Evolutionary conservation across 2,797 vertebrate genomes (phyloP), one percentile per base, ranked within the genome.

Genomic region (Thunnus albacares): DNA sequence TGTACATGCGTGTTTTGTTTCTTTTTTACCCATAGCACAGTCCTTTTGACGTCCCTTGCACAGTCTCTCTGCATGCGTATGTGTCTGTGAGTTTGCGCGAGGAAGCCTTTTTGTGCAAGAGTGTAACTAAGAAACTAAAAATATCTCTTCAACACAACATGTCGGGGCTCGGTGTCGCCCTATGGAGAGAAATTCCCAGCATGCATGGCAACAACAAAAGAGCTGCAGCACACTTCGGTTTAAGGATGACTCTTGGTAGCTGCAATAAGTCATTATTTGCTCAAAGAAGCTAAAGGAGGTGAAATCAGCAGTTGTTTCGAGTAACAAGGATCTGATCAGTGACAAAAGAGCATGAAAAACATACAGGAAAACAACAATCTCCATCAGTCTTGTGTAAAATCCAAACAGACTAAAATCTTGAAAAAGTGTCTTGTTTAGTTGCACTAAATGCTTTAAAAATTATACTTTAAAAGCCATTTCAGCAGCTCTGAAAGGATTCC

Each of bases 141-240:
- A 89, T 81, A 90, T 80, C 86, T 82, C 86, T 71, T 71, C 75
- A 63, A 72, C 83, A 47, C 80, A 88, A 89, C 81, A 85, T 77
- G 68, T 77, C 73, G 49, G 79, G 75, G 59, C 80, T 91, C 56
- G 1, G 85, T 84, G 80, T 90, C 57, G 43, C 84, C 83, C 83
- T 83, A 53, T 89, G 66, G 85, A 89, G 82, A 83, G 80, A 89
- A 86, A 89, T 85, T 87, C 80, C 82, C 90, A 85, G 83, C 90
- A 86, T 88, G 78, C 89, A 86, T 76, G 61, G 85, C 87, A 85
- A 86, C 85, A 90, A 87, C 86, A 90, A 86, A 88, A 74, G 88
- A 77, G 52, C 85, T 63, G 80, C 81, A 63, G 83, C 55, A 18
- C 73, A 79, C 67, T 38, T 71, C 65, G 86, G 70, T 78, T 84